Evolutionary conservation across 2,888 invertebrate species (phyloP), one percentile per base, ranked within the genome.

Genomic region (Aphodius granarius): DNA sequence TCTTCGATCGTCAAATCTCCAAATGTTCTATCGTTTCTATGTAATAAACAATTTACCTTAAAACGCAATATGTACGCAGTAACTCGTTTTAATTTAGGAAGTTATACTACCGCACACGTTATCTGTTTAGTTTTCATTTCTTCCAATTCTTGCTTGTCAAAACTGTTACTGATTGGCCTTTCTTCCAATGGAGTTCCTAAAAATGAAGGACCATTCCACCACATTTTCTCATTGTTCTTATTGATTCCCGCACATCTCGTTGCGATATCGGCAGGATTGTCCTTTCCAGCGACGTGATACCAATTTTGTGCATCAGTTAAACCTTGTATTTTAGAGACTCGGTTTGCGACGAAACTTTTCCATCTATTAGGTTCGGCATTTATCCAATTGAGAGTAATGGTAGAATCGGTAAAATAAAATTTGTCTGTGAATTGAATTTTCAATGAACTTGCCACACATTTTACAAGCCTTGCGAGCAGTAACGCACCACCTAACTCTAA

Each of bases 191-290:
- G 17, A 18, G 6, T 16, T 16, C 6, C 1, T 6, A 65, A 19
- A 19, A 65, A 65, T 18, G 17, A 18, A 16, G 65, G 65, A 18
- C 65, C 65, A 65, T 19, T 65, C 65, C 19, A 65, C 65, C 65
- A 65, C 16, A 65, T 65, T 16, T 18, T 18, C 19, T 65, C 19
- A 65, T 65, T 65, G 65, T 18, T 65, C n/a, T 65, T 65, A 18
- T 16, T 18, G n/a, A 65, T 65, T 16, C 19, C 19, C 19, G 19
- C 19, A 6, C 72, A n/a, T 19, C 72, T 23, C 13, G 62, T 72
- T 19, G 16, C n/a, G 5, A 77, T 6, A 63, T 77, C 74, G 5
- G 74, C 77, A 9, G 72, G 74, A 66, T 76, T 77, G 0, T 75
- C 19, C 16, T 72, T 64, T 1, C 63, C 23, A n/a, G 18, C 19